Evolutionary conservation across 2,797 vertebrate genomes (phyloP).

Genomic region (Tangara arthus): DNA sequence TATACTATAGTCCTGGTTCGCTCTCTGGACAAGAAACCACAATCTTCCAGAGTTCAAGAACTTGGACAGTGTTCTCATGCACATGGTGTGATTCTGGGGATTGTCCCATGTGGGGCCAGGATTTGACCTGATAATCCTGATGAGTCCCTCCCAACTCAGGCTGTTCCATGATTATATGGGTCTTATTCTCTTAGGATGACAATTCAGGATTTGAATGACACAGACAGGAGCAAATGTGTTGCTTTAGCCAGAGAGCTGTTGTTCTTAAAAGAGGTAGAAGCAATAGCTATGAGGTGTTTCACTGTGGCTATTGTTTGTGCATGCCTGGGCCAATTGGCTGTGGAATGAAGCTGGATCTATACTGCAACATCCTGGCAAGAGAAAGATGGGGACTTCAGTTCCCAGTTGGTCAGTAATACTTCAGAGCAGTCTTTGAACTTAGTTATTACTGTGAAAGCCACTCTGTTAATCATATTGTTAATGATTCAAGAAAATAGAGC

Average conservation of each 20-base stretch:
- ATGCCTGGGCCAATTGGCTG: background rate
- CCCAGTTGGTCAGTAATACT: background rate
- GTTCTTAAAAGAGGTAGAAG: background rate
- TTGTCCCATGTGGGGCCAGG: background rate
- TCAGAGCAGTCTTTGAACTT: background rate
- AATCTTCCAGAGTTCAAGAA: background rate
- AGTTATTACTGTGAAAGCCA: background rate
- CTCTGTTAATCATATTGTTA: background rate
- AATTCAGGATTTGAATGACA: background rate
- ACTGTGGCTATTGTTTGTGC: background rate
- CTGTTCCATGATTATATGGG: background rate
- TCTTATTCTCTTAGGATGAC: background rate
- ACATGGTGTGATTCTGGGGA: background rate
- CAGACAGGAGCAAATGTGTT: background rate
- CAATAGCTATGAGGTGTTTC: background rate
- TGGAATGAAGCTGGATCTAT: background rate
- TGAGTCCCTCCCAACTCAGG: background rate
- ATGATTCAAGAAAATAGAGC: background rate
- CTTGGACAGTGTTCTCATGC: accelerated
- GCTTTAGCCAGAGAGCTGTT: background rate
- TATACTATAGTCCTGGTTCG: background rate
- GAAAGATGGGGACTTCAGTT: background rate
- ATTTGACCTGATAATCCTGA: accelerated
- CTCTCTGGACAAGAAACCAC: background rate
- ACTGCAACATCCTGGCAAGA: background rate